phyloP scores from a whole-genome alignment of 2,888 invertebrate species.

The Coenonympha arcania region DNA sequence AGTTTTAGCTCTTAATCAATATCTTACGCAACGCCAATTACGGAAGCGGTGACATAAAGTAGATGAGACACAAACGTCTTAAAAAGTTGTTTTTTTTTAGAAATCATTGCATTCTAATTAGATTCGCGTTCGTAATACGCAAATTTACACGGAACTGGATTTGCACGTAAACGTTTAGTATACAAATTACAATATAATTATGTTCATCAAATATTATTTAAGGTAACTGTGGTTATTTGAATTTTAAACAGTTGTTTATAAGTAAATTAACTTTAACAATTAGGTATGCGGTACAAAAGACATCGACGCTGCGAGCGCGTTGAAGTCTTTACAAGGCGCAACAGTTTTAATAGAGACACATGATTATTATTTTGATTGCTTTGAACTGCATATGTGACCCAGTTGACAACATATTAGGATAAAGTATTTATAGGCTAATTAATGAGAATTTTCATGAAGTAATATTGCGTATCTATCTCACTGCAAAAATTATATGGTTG shows the following conservation, averaged over 20 bases:
- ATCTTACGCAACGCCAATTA: conserved; percentile 12
- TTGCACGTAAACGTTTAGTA: conserved; percentile 23
- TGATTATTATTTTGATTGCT: not conserved
- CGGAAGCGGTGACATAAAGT: conserved; percentile 13
- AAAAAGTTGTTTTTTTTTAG: conserved; percentile 3
- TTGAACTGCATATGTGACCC: not conserved
- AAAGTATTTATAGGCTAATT: not conserved
- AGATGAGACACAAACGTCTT: not conserved
- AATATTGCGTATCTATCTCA: not conserved
- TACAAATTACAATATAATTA: conserved; percentile 27
- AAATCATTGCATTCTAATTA: conserved; percentile 22
- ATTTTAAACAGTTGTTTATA: conserved; percentile 6
- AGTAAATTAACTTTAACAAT: not conserved
- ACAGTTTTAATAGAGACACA: conserved; percentile 25
- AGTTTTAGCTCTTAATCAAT: conserved; percentile 52
- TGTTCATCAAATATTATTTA: conserved; percentile 10
- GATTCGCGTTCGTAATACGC: conserved; percentile 26
- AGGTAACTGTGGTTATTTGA: conserved; percentile 18
- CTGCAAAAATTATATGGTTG: no score
- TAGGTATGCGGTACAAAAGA: conserved; percentile 24
- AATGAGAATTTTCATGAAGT: not conserved
- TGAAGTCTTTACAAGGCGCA: conserved; percentile 56
- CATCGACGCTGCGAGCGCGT: conserved; percentile 39
- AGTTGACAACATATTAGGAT: not conserved
- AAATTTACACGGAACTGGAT: conserved; percentile 31